phyloP scores from a whole-genome alignment of 2,888 invertebrate genomes.

The Raillietiella orientalis region DNA sequence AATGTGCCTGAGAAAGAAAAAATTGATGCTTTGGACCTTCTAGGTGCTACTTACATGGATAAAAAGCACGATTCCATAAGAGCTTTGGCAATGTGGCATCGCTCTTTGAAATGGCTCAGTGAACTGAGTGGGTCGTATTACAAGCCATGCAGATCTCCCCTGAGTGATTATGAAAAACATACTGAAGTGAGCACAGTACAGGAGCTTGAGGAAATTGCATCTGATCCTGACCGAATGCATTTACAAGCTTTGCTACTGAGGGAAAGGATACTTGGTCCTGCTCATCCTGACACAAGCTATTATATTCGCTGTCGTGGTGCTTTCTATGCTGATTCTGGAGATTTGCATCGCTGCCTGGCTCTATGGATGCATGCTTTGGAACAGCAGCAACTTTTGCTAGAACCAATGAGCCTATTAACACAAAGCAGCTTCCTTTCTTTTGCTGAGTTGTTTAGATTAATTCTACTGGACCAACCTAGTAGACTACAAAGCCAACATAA shows the following conservation, averaged over 20 bases:
- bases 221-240: slow-evolving; percentile 81
- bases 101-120: slow-evolving; percentile 63
- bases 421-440: slow-evolving; percentile 78
- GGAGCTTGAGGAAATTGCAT: slow-evolving; percentile 51
- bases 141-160: neutral
- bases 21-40: slow-evolving; percentile 60
- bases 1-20: slow-evolving; percentile 28
- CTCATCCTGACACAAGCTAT: slow-evolving; percentile 86
- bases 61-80: slow-evolving; percentile 76
- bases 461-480: neutral
- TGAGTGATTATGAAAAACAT: neutral
- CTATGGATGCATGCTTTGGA: slow-evolving; percentile 89
- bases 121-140: slow-evolving; percentile 11
- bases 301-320: slow-evolving; percentile 78
- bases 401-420: slow-evolving; percentile 74
- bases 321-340: slow-evolving; percentile 76
- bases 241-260: slow-evolving; percentile 69
- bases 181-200: neutral
- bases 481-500: no score
- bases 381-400: slow-evolving; percentile 74
- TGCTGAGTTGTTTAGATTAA: slow-evolving; percentile 56
- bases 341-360: slow-evolving; percentile 57
- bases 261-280: slow-evolving; percentile 60
- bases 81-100: slow-evolving; percentile 58
- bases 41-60: slow-evolving; percentile 88